These are phyloP conservation scores for Catharus bicknelli DNA, from an alignment of 2,113 vertebrate genomes.

Conservation along the genomic window DNA sequence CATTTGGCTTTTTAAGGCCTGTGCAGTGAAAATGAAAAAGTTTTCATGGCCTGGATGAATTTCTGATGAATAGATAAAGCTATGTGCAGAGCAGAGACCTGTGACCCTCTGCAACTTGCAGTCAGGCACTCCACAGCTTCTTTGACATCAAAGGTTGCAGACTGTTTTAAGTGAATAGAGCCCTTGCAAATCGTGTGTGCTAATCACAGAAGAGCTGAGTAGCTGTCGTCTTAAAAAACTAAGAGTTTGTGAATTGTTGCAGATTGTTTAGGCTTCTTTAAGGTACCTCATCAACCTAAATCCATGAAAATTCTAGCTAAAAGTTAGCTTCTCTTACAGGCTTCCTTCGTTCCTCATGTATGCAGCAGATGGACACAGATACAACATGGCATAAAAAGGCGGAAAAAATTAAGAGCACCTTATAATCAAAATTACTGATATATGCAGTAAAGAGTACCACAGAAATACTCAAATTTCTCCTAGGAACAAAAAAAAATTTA, in stretches of 20 bases:
- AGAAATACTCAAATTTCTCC: neutral
- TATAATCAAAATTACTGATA: neutral
- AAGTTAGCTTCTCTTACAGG: neutral
- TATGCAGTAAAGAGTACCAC: neutral
- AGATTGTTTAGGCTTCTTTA: conserved; percentile 9
- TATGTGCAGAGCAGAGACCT: conserved; percentile 43
- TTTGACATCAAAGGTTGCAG: conserved; percentile 73
- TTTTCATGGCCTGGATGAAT: conserved; percentile 64
- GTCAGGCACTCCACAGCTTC: conserved; percentile 34
- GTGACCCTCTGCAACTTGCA: conserved; percentile 56
- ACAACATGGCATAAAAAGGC: fast-evolving
- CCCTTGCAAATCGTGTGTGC: conserved; percentile 47
- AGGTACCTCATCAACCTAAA: neutral
- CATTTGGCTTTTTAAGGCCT: conserved; percentile 57
- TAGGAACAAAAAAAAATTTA: neutral
- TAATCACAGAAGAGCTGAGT: conserved; percentile 18
- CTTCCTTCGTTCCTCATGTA: neutral
- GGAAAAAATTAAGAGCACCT: neutral
- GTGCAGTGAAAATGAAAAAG: conserved; percentile 52
- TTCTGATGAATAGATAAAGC: conserved; percentile 72
- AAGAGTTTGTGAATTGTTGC: neutral
- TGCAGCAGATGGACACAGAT: neutral
- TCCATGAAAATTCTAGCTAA: neutral
- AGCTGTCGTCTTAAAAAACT: neutral
- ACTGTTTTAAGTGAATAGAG: conserved; percentile 70